These are phyloP conservation scores for Drosophila colorata DNA, from an alignment of 2,888 invertebrate species.

Conservation along the genomic window DNA sequence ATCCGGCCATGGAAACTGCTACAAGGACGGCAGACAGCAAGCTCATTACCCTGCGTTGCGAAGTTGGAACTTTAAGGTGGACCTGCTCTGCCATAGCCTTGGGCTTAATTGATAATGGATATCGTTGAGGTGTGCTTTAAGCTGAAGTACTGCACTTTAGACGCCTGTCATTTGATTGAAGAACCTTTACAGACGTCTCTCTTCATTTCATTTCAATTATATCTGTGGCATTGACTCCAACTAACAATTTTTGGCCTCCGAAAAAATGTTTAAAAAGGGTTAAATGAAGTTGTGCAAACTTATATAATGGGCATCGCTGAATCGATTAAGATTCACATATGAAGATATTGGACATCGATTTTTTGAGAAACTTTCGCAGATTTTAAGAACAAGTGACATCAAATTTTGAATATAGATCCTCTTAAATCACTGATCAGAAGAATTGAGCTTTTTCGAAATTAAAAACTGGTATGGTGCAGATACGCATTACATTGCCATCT, in stretches of 20 bases:
- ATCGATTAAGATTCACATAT: too few relatives aligned
- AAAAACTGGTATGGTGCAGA: too few relatives aligned
- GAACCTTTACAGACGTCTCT: background rate
- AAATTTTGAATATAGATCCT: too few relatives aligned
- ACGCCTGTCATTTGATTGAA: background rate
- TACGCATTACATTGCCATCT: too few relatives aligned
- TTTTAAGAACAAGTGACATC: too few relatives aligned
- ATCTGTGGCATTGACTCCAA: constrained; percentile 1
- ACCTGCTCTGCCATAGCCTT: constrained; percentile 31
- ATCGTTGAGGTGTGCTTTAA: constrained; percentile 42
- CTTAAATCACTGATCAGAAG: too few relatives aligned
- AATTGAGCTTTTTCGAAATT: too few relatives aligned
- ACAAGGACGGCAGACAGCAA: constrained; percentile 17
- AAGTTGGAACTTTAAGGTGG: constrained; percentile 58
- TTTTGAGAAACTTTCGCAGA: too few relatives aligned
- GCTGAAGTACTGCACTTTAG: constrained; percentile 4
- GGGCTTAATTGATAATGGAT: constrained; percentile 68
- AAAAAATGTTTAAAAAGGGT: too few relatives aligned
- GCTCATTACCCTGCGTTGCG: constrained; percentile 56
- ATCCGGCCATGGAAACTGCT: constrained; percentile 1
- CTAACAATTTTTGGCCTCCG: constrained; percentile 1
- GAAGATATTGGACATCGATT: too few relatives aligned
- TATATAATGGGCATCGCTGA: too few relatives aligned
- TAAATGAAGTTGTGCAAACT: too few relatives aligned
- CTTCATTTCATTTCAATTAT: background rate